Conservation (phyloP, 1,140 invertebrate species). For the Mercenaria mercenaria region DNA sequence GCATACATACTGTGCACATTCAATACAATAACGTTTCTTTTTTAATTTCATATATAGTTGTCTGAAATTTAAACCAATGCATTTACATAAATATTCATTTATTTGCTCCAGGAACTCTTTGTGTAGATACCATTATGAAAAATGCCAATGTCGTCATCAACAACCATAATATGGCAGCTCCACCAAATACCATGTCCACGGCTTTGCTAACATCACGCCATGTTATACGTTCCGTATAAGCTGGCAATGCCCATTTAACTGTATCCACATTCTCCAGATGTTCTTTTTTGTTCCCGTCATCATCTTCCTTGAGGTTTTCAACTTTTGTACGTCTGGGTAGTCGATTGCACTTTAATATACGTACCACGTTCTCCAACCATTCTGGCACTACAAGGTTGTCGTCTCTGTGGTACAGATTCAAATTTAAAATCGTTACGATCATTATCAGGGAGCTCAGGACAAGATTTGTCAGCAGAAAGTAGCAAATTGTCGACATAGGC, state of each 20-base stretch:
- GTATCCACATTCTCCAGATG: background rate
- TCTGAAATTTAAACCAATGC: background rate
- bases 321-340: background rate
- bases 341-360: background rate
- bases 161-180: background rate
- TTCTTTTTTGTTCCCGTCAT: background rate
- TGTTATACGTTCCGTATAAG: background rate
- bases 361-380: background rate
- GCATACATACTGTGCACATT: too few relatives aligned
- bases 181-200: conserved; percentile 13
- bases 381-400: background rate
- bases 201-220: conserved; percentile 47
- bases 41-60: too few relatives aligned
- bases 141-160: background rate
- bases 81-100: background rate
- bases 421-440: conserved; percentile 40
- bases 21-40: too few relatives aligned
- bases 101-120: background rate
- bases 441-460: conserved; percentile 54
- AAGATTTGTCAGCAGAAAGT: conserved; percentile 53
- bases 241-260: background rate
- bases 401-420: conserved; percentile 31
- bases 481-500: conserved; percentile 55
- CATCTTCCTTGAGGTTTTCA: background rate
- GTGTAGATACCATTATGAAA: background rate